Conservation (phyloP, 2,113 vertebrate species). For the Callospermophilus lateralis region DNA sequence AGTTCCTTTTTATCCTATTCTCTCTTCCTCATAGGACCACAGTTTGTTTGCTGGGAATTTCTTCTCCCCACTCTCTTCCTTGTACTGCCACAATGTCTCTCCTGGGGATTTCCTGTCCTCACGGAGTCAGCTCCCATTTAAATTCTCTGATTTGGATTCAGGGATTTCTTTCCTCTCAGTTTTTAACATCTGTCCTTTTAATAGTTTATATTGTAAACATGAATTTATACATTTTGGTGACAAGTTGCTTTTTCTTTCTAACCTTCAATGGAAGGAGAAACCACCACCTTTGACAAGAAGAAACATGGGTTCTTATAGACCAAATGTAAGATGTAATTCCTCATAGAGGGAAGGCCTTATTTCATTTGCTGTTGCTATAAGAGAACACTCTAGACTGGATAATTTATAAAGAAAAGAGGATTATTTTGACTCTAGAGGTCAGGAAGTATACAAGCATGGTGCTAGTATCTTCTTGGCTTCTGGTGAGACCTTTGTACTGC, state of each 20-base stretch:
- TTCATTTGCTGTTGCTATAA: background rate
- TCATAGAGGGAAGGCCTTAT: background rate
- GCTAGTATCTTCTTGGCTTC: background rate
- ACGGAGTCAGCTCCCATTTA: background rate
- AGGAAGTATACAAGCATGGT: background rate
- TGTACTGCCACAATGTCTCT: background rate
- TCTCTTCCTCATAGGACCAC: background rate
- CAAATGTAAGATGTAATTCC: background rate
- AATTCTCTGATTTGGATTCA: constrained; percentile 8
- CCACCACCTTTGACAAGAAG: background rate
- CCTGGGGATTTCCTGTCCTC: background rate
- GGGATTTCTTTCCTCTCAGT: background rate
- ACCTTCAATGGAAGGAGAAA: background rate
- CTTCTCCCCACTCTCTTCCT: background rate
- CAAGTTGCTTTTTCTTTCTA: background rate
- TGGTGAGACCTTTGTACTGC: background rate
- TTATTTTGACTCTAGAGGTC: background rate
- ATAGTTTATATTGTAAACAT: background rate
- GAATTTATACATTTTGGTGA: background rate
- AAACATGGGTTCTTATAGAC: background rate
- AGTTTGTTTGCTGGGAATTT: background rate
- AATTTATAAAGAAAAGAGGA: background rate
- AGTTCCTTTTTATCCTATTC: background rate
- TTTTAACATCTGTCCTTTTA: background rate
- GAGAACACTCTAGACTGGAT: background rate